Evolutionary conservation across 2,797 vertebrate species (phyloP), one percentile per base, ranked within the genome.

Genomic region (Cossypha niveicapilla): DNA sequence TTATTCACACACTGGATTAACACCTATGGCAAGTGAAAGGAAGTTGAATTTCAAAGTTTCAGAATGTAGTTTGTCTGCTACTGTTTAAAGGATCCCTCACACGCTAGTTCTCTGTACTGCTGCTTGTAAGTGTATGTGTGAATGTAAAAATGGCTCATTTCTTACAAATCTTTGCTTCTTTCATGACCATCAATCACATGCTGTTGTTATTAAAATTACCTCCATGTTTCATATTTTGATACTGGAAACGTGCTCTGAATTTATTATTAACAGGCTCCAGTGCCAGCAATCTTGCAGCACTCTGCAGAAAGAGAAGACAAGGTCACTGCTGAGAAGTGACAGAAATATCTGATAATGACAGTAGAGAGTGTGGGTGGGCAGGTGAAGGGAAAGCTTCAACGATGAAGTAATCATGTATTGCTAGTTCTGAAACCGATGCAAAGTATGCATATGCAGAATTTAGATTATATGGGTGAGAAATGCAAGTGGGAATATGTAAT

Each of bases 241-340:
- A 39, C 54, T 70, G 66, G 51, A 90, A 78, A 75, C 10, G 2
- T 60, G 63, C 67, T 86, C 73, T 62, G 80, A 81, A 60, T 92
- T 81, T 47, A 37, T 88, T 56, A 83, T 65, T 86, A 88, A 44
- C 54, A 74, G 11, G 13, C 62, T 57, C 58, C 35, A 75, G 66
- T 84, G 39, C 47, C 70, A 81, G 70, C 45, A 75, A 51, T 62
- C n/a, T 84, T 92, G 77, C 70, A 95, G 86, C 78, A 65, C 50
- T 88, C 66, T 73, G 71, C 93, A 88, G 80, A 84, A 86, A 61
- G 34, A 90, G 68, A 94, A 94, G 83, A 66, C 88, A 88, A 92
- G 86, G 86, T 96, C 86, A 88, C 47, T 78, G 66, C 80, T 94
- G 51, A 86, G 77, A 88, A 94, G 86, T 92, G 73, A 70, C 74